phyloP scores from a whole-genome alignment of 2,113 vertebrate species.

The Entelurus aequoreus region DNA sequence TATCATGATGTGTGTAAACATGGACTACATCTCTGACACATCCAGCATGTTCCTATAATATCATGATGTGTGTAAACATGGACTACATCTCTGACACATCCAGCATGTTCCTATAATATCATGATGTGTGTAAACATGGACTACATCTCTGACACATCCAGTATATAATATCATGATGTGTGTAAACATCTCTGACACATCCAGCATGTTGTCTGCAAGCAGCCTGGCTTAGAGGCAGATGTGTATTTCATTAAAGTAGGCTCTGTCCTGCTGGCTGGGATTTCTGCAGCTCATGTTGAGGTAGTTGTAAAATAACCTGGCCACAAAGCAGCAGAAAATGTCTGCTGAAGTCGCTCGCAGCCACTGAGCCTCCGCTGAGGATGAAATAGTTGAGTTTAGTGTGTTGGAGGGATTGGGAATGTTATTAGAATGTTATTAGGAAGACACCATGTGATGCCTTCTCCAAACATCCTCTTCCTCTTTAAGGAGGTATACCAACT shows the following conservation, averaged over 20 bases:
- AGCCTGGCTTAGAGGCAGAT: constrained; percentile 10
- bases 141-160: too few species aligned
- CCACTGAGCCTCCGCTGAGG: constrained; percentile 35
- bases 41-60: not conserved
- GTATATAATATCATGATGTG: too few species aligned
- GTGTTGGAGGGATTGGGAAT: constrained; percentile 47
- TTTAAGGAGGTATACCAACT: constrained; percentile 22
- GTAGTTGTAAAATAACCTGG: constrained; percentile 40
- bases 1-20: too few species aligned
- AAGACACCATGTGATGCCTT: too few species aligned
- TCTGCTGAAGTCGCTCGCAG: constrained; percentile 37
- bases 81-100: too few species aligned
- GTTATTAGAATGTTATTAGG: constrained; percentile 39
- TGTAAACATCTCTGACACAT: not conserved
- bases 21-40: not conserved
- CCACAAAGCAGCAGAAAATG: constrained; percentile 38
- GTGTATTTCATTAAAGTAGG: constrained; percentile 39
- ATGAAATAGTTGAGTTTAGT: constrained; percentile 41
- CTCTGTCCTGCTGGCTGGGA: constrained; percentile 36
- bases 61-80: too few species aligned
- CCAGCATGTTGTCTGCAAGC: constrained; percentile 16
- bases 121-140: too few species aligned
- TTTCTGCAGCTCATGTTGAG: constrained; percentile 33
- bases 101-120: too few species aligned
- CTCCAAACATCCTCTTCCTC: constrained; percentile 21